Base-by-base conservation (phyloP, 64 coral and sea anemone genomes). In the Montipora sp. region DNA sequence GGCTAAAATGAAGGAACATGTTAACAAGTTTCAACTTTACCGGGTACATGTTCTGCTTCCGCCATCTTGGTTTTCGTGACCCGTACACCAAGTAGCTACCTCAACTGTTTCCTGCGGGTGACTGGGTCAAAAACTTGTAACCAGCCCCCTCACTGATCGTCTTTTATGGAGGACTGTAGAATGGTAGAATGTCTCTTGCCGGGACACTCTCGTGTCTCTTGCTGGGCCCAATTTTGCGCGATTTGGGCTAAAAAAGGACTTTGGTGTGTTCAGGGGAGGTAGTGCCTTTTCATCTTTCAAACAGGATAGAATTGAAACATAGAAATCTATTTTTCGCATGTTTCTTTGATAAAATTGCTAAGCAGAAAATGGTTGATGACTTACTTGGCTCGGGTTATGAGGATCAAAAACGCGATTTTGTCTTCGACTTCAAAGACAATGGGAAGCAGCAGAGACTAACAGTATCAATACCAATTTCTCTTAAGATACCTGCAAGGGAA, bases 391-490 rank as follows among this genome's bases (percentile, higher is more conserved):
- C 83, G 14, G 76, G 22, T 3, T 93, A 87, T 21, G 91, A 93
- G 21, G 83, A 87, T 65, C 66, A 75, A 4, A 76, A 79, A 8
- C 75, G 84, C 45, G 59, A 87, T 19, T 93, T 93, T 71, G 78
- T 77, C 50, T 93, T 82, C 47, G 91, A 77, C 48, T 93, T 87
- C 57, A 86, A 84, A 36, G 91, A 93, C 47, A 84, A 47, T 3
- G 84, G 84, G 13, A 93, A 93, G 60, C 19, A 71, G 47, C 72
- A 93, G 47, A 93, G 83, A 59, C 63, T 93, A 0, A 93, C 91
- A 69, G 83, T 93, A 18, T 55, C 83, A 12, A 70, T 93, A 60
- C 91, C 91, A 82, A 87, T 93, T 77, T 83, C 91, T 67, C 59
- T 93, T 50, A 78, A 93, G 53, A 71, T 93, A 16, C 20, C 47